A percentile compares a stretch with the other conserved stretches of the same genome.
Evolutionary conservation across 2,888 invertebrate genomes (phyloP).

Genomic region (Drosophila anceps): DNA sequence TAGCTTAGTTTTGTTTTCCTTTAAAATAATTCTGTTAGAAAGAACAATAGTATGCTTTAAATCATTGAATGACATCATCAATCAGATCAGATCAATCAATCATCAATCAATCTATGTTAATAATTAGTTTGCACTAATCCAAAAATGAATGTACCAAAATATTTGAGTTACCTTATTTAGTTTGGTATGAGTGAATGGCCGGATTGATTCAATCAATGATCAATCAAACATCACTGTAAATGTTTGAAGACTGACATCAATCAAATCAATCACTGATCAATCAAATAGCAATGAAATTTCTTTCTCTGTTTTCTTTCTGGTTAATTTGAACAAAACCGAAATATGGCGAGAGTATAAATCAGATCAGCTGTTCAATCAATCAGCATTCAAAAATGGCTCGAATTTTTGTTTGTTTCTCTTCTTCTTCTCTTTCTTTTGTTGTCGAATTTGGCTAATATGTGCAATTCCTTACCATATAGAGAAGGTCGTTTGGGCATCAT

Average conservation of each 20-base stretch:
- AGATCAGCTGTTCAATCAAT: constrained; percentile 29
- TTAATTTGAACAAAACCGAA: not conserved
- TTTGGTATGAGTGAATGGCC: too few relatives aligned
- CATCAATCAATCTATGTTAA: not conserved
- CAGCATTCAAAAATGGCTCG: constrained; percentile 19
- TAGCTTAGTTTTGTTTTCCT: too few relatives aligned
- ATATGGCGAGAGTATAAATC: constrained; percentile 21
- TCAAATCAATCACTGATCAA: not conserved
- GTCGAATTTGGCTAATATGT: constrained; percentile 74
- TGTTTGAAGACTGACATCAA: not conserved
- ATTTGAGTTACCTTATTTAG: too few relatives aligned
- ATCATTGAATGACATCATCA: too few relatives aligned
- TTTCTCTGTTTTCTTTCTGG: not conserved
- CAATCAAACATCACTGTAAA: not conserved
- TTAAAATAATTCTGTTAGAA: too few relatives aligned
- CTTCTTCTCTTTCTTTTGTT: not conserved
- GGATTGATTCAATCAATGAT: too few relatives aligned
- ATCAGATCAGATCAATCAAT: not conserved
- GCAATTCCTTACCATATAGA: constrained; percentile 74
- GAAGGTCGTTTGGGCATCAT: constrained; percentile 73
- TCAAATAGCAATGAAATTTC: not conserved
- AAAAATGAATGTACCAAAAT: too few relatives aligned
- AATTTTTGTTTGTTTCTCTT: constrained; percentile 21
- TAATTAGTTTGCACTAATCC: not conserved
- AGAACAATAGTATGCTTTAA: too few relatives aligned